These are phyloP conservation scores for Thalassoma bifasciatum DNA, from an alignment of 2,113 vertebrate species.

Conservation along the genomic window DNA sequence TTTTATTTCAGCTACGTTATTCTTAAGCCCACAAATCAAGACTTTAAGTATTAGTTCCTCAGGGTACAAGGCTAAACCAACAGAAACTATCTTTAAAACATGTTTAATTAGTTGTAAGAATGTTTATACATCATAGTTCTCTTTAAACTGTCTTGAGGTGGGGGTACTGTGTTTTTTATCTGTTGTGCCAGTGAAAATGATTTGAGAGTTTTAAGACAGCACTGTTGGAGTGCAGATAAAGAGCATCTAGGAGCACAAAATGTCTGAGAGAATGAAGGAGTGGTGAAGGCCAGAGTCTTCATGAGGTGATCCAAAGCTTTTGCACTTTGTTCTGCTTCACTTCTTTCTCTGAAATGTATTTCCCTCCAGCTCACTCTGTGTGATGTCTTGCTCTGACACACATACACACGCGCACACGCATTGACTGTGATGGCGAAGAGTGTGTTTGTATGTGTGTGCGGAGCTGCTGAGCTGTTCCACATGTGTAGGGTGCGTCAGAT, in stretches of 20 bases:
- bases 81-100: no score
- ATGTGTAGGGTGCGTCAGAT: slow-evolving; percentile 83
- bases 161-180: neutral
- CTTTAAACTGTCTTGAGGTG: neutral
- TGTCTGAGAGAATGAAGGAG: slow-evolving; percentile 49
- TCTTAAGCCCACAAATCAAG: no score
- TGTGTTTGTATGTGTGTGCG: slow-evolving; percentile 63
- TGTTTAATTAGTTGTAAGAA: no score
- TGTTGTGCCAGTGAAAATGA: neutral
- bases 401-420: slow-evolving; percentile 25
- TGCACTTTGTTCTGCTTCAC: slow-evolving; percentile 25
- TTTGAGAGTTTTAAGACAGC: neutral
- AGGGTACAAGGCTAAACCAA: no score
- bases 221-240: slow-evolving; percentile 1
- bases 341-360: slow-evolving; percentile 38
- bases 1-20: no score
- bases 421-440: slow-evolving; percentile 59
- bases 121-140: neutral
- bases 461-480: slow-evolving; percentile 83
- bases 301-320: slow-evolving; percentile 57
- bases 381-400: slow-evolving; percentile 21
- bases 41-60: no score
- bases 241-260: neutral
- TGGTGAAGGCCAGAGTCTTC: slow-evolving; percentile 58
- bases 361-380: slow-evolving; percentile 26